Conservation (phyloP, 2,888 invertebrate species). For the Platyscelio sp. region DNA sequence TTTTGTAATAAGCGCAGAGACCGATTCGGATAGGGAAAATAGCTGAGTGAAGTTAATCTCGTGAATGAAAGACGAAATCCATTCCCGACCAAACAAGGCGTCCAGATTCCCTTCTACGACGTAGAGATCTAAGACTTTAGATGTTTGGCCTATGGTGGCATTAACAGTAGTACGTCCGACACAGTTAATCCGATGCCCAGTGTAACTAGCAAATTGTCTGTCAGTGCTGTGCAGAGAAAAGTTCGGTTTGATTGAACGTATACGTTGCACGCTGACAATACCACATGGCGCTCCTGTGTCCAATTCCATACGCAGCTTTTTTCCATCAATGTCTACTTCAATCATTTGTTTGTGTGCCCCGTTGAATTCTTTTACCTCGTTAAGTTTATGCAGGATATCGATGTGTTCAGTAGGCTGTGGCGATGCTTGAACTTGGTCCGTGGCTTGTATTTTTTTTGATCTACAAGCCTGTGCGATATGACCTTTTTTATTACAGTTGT, state of each 20-base stretch:
- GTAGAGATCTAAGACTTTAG: slow-evolving; percentile 16
- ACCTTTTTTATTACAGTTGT: background rate
- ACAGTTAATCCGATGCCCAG: slow-evolving; percentile 37
- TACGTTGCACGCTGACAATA: slow-evolving; percentile 14
- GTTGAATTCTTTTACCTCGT: slow-evolving; percentile 1
- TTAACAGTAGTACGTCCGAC: slow-evolving; percentile 22
- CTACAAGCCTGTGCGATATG: slow-evolving; percentile 12
- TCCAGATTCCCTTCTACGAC: slow-evolving; percentile 34
- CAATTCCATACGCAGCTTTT: slow-evolving; percentile 24
- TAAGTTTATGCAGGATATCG: slow-evolving; percentile 11
- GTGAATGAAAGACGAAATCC: slow-evolving; percentile 3
- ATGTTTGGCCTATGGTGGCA: slow-evolving; percentile 12
- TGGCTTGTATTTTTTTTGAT: background rate
- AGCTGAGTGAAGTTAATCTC: slow-evolving; percentile 20
- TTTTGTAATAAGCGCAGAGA: background rate
- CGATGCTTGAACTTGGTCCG: background rate
- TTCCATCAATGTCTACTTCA: slow-evolving; percentile 30
- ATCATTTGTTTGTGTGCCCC: slow-evolving; percentile 28
- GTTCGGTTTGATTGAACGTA: slow-evolving; percentile 10
- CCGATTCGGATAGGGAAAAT: no score
- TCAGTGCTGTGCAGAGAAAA: slow-evolving; percentile 20
- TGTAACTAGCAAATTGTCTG: slow-evolving; percentile 53
- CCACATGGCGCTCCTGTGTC: slow-evolving; percentile 59
- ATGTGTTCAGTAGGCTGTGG: slow-evolving; percentile 9
- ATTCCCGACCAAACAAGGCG: slow-evolving; percentile 23